Conservation (phyloP, 2,888 invertebrate species). For the Nemotelus pantherinus region DNA sequence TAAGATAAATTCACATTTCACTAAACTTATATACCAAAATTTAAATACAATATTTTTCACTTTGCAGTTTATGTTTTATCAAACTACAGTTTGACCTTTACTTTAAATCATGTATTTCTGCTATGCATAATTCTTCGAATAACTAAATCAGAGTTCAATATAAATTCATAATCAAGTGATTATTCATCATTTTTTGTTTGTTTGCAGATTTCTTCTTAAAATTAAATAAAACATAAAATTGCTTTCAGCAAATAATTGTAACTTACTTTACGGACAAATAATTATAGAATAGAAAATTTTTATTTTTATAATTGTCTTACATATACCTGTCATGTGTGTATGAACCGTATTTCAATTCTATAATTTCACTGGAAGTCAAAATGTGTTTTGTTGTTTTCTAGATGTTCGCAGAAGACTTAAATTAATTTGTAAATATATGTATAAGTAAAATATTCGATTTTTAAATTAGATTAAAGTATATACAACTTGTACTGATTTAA, state of each 20-base stretch:
- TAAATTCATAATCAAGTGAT: not conserved
- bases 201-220: not conserved
- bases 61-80: not conserved
- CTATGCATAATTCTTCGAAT: slow-evolving; percentile 5
- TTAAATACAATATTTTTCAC: slow-evolving; percentile 1
- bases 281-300: not conserved
- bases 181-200: not conserved
- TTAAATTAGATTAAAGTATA: slow-evolving; percentile 24
- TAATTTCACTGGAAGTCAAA: slow-evolving; percentile 44
- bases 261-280: not conserved
- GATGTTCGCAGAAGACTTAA: not conserved
- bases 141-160: too few species aligned
- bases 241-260: slow-evolving; percentile 20
- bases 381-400: slow-evolving; percentile 42
- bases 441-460: not conserved
- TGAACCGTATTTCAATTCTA: not conserved
- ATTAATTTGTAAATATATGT: not conserved
- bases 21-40: slow-evolving; percentile 19
- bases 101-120: slow-evolving; percentile 1
- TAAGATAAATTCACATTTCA: slow-evolving; percentile 35
- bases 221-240: slow-evolving; percentile 5
- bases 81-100: not conserved
- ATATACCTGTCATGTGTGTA: not conserved
- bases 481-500: slow-evolving; percentile 40
- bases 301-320: not conserved